phyloP scores from a whole-genome alignment of 2,888 invertebrate species.

The Rhagium mordax region DNA sequence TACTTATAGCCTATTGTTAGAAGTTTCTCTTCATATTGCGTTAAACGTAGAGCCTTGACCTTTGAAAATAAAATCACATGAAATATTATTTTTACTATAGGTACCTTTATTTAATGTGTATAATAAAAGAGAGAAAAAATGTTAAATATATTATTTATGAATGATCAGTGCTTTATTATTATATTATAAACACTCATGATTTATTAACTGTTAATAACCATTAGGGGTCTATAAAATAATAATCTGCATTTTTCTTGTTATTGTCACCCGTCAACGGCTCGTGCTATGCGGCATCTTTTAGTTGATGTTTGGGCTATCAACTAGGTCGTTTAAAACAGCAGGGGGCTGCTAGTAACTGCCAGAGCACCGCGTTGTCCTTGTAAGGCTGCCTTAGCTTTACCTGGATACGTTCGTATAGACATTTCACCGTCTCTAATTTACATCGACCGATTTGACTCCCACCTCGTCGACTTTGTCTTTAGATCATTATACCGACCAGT shows the following conservation, averaged over 20 bases:
- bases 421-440: conserved; percentile 40
- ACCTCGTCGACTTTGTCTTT: conserved; percentile 14
- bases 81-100: no score
- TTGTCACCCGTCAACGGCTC: conserved; percentile 34
- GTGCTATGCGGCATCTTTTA: conserved; percentile 34
- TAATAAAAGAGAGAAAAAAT: background rate
- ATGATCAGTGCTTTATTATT: background rate
- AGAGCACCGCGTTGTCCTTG: conserved; percentile 19
- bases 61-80: no score
- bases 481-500: conserved; percentile 39
- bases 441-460: conserved; percentile 35
- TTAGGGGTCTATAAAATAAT: background rate
- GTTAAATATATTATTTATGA: background rate
- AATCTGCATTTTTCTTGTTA: conserved; percentile 31
- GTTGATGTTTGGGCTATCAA: conserved; percentile 31
- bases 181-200: background rate
- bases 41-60: no score
- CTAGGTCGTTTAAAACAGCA: conserved; percentile 31
- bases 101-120: no score
- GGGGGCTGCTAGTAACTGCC: conserved; percentile 29
- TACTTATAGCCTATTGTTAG: no score
- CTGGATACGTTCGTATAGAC: conserved; percentile 33
- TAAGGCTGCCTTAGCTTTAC: conserved; percentile 26
- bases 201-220: conserved; percentile 13
- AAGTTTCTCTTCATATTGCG: no score